phyloP scores from a whole-genome alignment of 2,113 vertebrate genomes.

The Hydrolagus affinis region DNA sequence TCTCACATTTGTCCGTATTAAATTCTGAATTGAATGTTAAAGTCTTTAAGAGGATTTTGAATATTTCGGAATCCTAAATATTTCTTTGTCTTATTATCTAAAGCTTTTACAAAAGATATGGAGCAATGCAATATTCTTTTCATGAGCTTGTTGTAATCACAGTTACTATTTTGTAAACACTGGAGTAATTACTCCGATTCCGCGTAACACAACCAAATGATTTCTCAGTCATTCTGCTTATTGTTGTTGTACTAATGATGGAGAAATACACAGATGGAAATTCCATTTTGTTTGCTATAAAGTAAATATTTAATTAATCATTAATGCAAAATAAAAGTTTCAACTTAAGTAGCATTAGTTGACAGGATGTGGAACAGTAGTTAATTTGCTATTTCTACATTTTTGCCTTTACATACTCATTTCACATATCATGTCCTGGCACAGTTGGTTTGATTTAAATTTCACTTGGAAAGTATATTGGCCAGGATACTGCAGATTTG shows the following conservation, averaged over 20 bases:
- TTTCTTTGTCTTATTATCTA: neutral
- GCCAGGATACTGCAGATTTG: neutral
- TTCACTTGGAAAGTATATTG: neutral
- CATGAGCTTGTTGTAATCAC: no score
- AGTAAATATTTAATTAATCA: conserved; percentile 10
- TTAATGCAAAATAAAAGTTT: neutral
- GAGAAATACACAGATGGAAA: neutral
- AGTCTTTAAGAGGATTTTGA: neutral
- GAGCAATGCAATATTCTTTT: neutral
- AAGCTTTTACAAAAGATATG: neutral
- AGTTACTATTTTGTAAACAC: neutral
- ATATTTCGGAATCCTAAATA: neutral
- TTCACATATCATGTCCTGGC: neutral
- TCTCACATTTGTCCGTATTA: no score
- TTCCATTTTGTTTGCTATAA: neutral
- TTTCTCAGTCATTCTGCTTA: neutral
- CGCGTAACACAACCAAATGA: neutral
- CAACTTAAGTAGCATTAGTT: neutral
- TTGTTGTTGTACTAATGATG: neutral
- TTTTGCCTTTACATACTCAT: neutral
- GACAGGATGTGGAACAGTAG: neutral
- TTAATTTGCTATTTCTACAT: conserved; percentile 6
- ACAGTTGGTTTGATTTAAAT: neutral
- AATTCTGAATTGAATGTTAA: neutral
- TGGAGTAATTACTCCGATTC: neutral